Evolutionary conservation across 2,113 vertebrate genomes (phyloP).

Genomic region (Myiozetetes cayanensis): DNA sequence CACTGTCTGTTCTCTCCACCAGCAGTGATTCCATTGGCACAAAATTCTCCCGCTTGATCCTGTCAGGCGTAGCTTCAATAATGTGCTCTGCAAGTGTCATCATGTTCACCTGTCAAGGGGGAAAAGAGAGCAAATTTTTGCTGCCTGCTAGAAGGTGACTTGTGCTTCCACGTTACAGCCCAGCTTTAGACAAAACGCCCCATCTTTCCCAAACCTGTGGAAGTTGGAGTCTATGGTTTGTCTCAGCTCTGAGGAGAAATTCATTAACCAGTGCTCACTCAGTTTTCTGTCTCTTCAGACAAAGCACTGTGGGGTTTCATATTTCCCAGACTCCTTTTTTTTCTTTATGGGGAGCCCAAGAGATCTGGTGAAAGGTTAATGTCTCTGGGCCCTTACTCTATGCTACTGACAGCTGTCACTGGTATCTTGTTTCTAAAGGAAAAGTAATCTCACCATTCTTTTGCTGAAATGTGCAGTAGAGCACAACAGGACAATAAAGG

Average conservation of each 20-base stretch:
- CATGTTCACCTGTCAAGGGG: conserved; percentile 86
- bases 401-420: neutral
- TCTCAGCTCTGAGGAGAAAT: neutral
- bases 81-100: conserved; percentile 98
- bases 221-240: neutral
- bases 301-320: neutral
- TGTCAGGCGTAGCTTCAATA: conserved; percentile 95
- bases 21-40: conserved; percentile 80
- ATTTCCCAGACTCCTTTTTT: neutral
- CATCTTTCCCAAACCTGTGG: neutral
- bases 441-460: neutral
- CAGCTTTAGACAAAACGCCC: neutral
- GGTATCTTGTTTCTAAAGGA: neutral
- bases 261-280: neutral
- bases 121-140: neutral
- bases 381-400: neutral
- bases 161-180: neutral
- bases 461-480: neutral
- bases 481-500: neutral
- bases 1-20: conserved; percentile 76
- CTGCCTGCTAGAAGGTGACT: neutral
- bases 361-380: neutral
- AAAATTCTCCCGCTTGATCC: conserved; percentile 96
- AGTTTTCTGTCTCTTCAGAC: neutral
- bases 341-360: neutral